Conservation (phyloP, 2,888 invertebrate species). For the Eristalinus sepulchralis region DNA sequence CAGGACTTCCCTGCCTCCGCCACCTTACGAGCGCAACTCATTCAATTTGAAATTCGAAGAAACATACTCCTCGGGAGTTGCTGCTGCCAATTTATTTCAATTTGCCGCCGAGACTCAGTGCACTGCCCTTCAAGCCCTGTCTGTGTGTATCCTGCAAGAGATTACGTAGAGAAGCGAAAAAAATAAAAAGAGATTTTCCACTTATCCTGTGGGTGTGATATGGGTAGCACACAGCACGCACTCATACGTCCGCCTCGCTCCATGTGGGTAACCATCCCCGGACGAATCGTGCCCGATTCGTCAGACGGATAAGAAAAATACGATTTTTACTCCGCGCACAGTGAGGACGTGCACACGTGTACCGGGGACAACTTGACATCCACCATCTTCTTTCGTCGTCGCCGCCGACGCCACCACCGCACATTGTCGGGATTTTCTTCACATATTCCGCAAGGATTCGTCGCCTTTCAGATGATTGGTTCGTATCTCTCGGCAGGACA, state of each 20-base stretch:
- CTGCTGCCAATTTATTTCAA: background rate
- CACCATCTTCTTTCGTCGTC: constrained; percentile 25
- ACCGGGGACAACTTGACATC: constrained; percentile 12
- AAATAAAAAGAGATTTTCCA: background rate
- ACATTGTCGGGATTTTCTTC: constrained; percentile 2
- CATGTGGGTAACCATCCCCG: constrained; percentile 38
- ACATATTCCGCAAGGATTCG: constrained; percentile 12
- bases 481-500: constrained; percentile 8
- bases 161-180: background rate
- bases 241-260: background rate
- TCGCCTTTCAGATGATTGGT: constrained; percentile 46
- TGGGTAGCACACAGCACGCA: constrained; percentile 1
- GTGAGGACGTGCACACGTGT: background rate
- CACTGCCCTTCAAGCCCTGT: background rate
- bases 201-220: constrained; percentile 3
- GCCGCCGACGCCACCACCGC: background rate
- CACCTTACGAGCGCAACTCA: constrained; percentile 17
- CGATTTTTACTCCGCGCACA: background rate
- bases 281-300: constrained; percentile 22
- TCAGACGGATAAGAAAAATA: constrained; percentile 18
- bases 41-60: constrained; percentile 44
- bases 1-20: constrained; percentile 17
- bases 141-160: background rate
- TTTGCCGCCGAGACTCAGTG: constrained; percentile 21
- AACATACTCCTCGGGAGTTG: background rate